Base-by-base conservation (phyloP, 2,888 invertebrate genomes). In the Stegophylla sp. region DNA sequence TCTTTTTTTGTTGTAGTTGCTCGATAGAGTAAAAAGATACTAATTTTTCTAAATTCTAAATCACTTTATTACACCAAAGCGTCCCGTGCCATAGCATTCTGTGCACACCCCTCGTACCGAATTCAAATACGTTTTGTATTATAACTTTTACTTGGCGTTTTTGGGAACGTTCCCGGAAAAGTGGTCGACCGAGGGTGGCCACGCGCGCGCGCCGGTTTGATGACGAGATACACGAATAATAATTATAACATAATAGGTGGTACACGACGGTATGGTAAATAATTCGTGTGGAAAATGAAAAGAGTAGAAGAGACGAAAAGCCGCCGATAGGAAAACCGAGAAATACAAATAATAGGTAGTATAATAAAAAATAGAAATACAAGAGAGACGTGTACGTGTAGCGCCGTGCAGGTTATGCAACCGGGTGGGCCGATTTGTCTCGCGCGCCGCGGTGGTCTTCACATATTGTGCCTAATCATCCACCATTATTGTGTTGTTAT, bases 361-460 rank as follows among this genome's bases (percentile, higher is more conserved):
- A n/a, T n/a, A n/a, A n/a, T n/a, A n/a, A n/a, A n/a, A n/a, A n/a
- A n/a, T n/a, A n/a, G n/a, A n/a, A n/a, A n/a, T n/a, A n/a, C n/a
- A 67, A 66, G 5, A 17, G 12, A 51, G 51, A 28, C 17, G 3
- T 13, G 5, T 69, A 20, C 13, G 7, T 75, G 34, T 59, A 79
- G 79, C 79, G 79, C 79, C 79, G 79, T 71, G 79, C 79, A 48
- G 26, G 79, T 79, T 79, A 79, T 79, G 79, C 61, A 79, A 79
- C 79, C 79, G 79, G 79, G 79, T 79, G 79, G 79, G 59, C 79
- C 79, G 79, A 79, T 79, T 79, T 79, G 79, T 79, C 79, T 71
- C 79, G 79, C 79, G 61, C 79, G 61, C 69, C 13, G 63, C 59
- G 79, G 79, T 79, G 79, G 79, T 79, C 79, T 59, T 59, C 4